Percentiles rank a stretch among this genome's conserved stretches.
These are phyloP conservation scores for Phrynosoma blainvillii DNA, from an alignment of 2,113 vertebrate genomes.

Conservation along the genomic window DNA sequence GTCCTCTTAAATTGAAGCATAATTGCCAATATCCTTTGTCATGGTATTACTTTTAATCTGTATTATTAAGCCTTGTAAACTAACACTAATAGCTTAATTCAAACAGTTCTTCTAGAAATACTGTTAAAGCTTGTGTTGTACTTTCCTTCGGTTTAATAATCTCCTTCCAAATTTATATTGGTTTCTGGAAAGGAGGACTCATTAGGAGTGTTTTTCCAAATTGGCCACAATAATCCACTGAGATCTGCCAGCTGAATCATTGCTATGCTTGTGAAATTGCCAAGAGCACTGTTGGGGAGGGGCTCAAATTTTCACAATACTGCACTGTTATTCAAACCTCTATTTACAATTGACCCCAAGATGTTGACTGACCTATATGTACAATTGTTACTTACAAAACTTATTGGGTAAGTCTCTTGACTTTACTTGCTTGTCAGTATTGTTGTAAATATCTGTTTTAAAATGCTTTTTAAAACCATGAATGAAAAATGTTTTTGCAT, in stretches of 20 bases:
- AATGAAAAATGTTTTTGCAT: background rate
- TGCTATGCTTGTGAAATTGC: slow-evolving; percentile 71
- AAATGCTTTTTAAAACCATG: background rate
- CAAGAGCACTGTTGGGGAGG: slow-evolving; percentile 60
- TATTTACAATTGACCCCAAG: slow-evolving; percentile 53
- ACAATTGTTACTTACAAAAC: slow-evolving; percentile 28
- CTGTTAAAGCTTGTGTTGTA: slow-evolving; percentile 71
- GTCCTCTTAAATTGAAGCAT: slow-evolving; percentile 26
- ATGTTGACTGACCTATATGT: slow-evolving; percentile 44
- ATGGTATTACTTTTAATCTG: slow-evolving; percentile 61
- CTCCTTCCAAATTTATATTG: slow-evolving; percentile 71
- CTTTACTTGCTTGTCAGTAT: background rate
- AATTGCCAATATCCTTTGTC: slow-evolving; percentile 57
- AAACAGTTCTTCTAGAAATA: slow-evolving; percentile 66
- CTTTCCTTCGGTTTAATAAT: slow-evolving; percentile 72
- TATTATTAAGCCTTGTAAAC: slow-evolving; percentile 50
- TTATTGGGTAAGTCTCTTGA: background rate
- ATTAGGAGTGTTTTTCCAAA: slow-evolving; percentile 69
- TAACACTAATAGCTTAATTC: slow-evolving; percentile 72
- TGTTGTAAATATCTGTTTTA: background rate
- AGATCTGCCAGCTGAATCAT: slow-evolving; percentile 72
- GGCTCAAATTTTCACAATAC: slow-evolving; percentile 71
- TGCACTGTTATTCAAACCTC: slow-evolving; percentile 68
- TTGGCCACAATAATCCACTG: slow-evolving; percentile 72
- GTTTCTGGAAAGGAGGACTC: slow-evolving; percentile 71